Base-by-base conservation (phyloP, 2,888 invertebrate genomes). In the Sarcophaga variegata region DNA sequence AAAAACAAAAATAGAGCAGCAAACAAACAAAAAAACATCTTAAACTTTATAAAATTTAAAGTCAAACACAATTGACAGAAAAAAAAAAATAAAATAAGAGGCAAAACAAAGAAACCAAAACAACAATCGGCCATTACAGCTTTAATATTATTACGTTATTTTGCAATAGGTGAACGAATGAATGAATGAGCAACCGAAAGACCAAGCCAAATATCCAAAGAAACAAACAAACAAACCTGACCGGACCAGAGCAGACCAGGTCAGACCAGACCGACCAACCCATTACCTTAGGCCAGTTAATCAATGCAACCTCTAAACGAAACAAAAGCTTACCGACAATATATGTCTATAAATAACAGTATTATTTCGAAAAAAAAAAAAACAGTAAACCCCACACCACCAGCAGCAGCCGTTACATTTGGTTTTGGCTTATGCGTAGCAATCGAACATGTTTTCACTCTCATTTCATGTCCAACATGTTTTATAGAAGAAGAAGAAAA, bases 371-470 rank as follows among this genome's bases (percentile, higher is more conserved):
- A 20, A 20, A 20, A 20, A 20, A 20, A 22, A 14, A 54, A 54
- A 54, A 5, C 17, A 54, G 4, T 70, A 70, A 70, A 25, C 66
- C 74, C 72, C 49, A 47, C 25, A 11, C 14, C 54, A 59, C 11
- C 60, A 49, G 20, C n/a, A 63, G 5, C 2, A 74, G 11, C 2
- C 74, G 17, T 62, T 72, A 64, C 25, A 54, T n/a, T 72, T 60
- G 63, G 37, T 37, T 37, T 11, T 14, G 45, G 49, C 59, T 63
- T 80, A 78, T 83, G 81, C 76, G 70, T 76, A 69, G 11, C 86
- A 49, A n/a, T 76, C 63, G 70, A 84, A 84, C 87, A 89, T 89
- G 89, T 89, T 90, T 90, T 90, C 90, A 88, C 89, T 90, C 86
- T 90, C 89, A 78, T 89, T 89, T 81, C 62, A 70, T 69, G 76